phyloP scores from a whole-genome alignment of 2,797 vertebrate genomes.

The Cottoperca gobio region DNA sequence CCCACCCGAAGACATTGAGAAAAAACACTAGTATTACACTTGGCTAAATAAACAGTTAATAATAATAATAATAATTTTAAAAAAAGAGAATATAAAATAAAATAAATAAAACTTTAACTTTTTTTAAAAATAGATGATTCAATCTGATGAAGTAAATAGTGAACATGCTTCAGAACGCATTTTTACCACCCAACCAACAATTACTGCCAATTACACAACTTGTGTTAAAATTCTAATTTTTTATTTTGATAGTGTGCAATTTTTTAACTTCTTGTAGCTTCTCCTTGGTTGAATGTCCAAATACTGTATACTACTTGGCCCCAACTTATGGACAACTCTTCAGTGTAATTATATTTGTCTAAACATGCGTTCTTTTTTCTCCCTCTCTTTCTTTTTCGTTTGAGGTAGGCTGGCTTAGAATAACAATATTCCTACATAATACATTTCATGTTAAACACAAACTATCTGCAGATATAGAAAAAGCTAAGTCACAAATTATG shows the following conservation, averaged over 20 bases:
- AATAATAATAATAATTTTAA: conserved; percentile 2
- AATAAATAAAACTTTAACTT: too few species aligned
- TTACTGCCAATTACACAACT: neutral
- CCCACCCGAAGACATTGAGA: neutral
- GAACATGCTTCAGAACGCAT: neutral
- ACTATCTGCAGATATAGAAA: conserved; percentile 13
- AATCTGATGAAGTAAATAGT: neutral
- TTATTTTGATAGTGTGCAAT: neutral
- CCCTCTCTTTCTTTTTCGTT: conserved; percentile 29
- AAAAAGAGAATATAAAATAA: neutral
- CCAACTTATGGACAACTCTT: neutral
- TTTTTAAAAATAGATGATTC: neutral
- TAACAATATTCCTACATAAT: conserved; percentile 4
- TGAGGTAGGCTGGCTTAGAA: conserved; percentile 11
- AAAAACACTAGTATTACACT: conserved; percentile 2
- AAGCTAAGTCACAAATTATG: conserved; percentile 1
- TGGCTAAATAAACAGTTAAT: neutral
- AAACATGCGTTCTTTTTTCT: conserved; percentile 33
- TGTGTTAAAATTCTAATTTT: conserved; percentile 12
- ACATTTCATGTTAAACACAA: conserved; percentile 27
- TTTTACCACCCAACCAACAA: neutral
- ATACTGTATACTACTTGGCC: conserved; percentile 7
- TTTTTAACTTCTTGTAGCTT: conserved; percentile 13
- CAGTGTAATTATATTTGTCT: conserved; percentile 17
- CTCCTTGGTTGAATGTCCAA: conserved; percentile 13